Evolutionary conservation across 2,888 invertebrate genomes (phyloP).

Genomic region (Zele albiditarsus): DNA sequence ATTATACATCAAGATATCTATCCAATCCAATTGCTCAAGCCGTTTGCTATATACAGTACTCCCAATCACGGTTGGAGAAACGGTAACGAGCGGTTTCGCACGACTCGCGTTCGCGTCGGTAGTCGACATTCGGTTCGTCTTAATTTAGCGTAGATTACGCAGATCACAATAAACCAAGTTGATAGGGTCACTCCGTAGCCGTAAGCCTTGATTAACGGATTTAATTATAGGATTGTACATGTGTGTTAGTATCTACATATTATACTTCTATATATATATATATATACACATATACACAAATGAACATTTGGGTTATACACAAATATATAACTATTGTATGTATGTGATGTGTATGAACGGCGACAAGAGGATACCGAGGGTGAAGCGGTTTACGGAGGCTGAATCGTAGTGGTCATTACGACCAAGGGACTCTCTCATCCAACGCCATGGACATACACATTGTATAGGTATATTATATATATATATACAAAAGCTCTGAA

Average conservation of each 20-base stretch:
- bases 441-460: slow-evolving; percentile 14
- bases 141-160: slow-evolving; percentile 71
- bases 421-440: slow-evolving; percentile 19
- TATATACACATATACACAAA: neutral
- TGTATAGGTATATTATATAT: slow-evolving; percentile 10
- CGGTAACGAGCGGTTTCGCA: slow-evolving; percentile 36
- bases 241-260: slow-evolving; percentile 36
- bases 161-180: slow-evolving; percentile 72
- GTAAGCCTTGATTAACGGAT: slow-evolving; percentile 73
- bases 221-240: slow-evolving; percentile 71
- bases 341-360: neutral
- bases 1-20: neutral
- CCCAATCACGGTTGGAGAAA: slow-evolving; percentile 12
- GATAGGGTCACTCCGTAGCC: slow-evolving; percentile 70
- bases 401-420: slow-evolving; percentile 38
- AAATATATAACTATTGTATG: slow-evolving; percentile 14
- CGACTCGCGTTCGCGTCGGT: neutral
- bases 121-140: slow-evolving; percentile 61
- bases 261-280: neutral
- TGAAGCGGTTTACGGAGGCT: slow-evolving; percentile 6
- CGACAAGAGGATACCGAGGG: slow-evolving; percentile 1
- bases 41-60: neutral
- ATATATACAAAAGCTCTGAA: slow-evolving; percentile 15
- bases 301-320: neutral
- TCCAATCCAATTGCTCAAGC: slow-evolving; percentile 5